Evolutionary conservation across 2,888 invertebrate species (phyloP), one percentile per base, ranked within the genome.

Genomic region (Cryptus armator): DNA sequence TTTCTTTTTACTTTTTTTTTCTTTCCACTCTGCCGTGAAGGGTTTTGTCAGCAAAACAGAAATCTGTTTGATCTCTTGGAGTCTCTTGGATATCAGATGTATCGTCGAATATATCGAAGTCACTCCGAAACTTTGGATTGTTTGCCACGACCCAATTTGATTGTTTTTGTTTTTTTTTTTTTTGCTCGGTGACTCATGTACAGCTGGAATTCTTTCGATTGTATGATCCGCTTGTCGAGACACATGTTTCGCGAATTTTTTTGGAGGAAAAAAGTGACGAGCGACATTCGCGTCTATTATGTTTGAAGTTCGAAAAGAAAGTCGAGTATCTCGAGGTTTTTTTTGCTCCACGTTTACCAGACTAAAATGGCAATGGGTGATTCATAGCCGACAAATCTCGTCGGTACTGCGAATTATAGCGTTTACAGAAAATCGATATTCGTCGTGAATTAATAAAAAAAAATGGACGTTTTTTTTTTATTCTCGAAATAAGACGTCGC

Each of bases 121-220:
- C 48, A 59, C 29, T 59, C 1, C 12, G 16, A n/a, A 74, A 48
- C 4, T 24, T 16, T 24, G 2, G 12, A 29, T 62, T 64, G 48
- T 48, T 64, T 75, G 16, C 53, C n/a, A 16, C 51, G 75, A 75
- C 75, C 75, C 75, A 64, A 48, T 75, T n/a, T n/a, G n/a, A n/a
- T n/a, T n/a, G n/a, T n/a, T n/a, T 75, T 51, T 32, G 12, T 16
- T 9, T 14, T 66, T 32, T 62, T 66, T 68, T 9, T 48, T 68
- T 48, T 48, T 3, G 59, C 59, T 59, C 29, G 59, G 12, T 29
- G 59, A 59, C 56, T 24, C 56, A 24, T 29, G 5, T 14, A 14
- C 24, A 10, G 3, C 12, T 12, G n/a, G 24, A 5, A 7, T 59
- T 29, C 12, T 12, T 29, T 1, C 29, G 24, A 59, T 29, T 29